Evolutionary conservation across 1,140 invertebrate genomes (phyloP).

Genomic region (Megalopta genalis): DNA sequence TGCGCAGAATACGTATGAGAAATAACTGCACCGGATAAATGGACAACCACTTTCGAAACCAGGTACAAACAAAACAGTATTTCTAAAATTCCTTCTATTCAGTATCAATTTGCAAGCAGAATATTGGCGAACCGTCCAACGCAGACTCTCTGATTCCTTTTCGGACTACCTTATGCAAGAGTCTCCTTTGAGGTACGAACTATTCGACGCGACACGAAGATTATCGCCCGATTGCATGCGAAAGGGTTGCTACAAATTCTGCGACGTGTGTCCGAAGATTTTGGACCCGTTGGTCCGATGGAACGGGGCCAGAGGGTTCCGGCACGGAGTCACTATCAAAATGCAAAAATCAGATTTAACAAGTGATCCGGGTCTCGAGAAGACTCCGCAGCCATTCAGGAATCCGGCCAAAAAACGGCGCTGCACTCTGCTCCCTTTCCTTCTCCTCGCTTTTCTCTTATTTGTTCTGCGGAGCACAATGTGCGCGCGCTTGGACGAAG

Average conservation of each 20-base stretch:
- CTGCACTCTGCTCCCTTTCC: background rate
- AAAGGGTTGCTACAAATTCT: slow-evolving; percentile 22
- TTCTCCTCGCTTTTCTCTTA: background rate
- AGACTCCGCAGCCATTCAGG: background rate
- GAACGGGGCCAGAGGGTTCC: background rate
- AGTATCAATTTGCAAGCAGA: background rate
- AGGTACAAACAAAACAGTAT: too few relatives aligned
- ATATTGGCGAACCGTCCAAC: too few relatives aligned
- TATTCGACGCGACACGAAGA: background rate
- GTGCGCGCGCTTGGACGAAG: too few relatives aligned
- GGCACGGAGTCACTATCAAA: slow-evolving; percentile 14
- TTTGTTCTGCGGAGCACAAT: slow-evolving; percentile 22
- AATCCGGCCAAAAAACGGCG: background rate
- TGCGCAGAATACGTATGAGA: too few relatives aligned
- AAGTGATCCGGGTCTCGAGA: background rate
- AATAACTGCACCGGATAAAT: too few relatives aligned
- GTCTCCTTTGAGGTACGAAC: background rate
- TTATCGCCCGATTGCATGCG: too few relatives aligned
- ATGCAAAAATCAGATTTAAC: slow-evolving; percentile 37
- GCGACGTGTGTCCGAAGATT: slow-evolving; percentile 15
- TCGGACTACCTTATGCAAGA: background rate
- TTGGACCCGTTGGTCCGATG: background rate
- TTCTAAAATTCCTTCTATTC: too few relatives aligned
- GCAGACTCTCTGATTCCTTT: background rate
- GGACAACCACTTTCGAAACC: too few relatives aligned